These are phyloP conservation scores for Anguilla megastoma DNA, from an alignment of 2,797 vertebrate genomes.

Conservation along the genomic window DNA sequence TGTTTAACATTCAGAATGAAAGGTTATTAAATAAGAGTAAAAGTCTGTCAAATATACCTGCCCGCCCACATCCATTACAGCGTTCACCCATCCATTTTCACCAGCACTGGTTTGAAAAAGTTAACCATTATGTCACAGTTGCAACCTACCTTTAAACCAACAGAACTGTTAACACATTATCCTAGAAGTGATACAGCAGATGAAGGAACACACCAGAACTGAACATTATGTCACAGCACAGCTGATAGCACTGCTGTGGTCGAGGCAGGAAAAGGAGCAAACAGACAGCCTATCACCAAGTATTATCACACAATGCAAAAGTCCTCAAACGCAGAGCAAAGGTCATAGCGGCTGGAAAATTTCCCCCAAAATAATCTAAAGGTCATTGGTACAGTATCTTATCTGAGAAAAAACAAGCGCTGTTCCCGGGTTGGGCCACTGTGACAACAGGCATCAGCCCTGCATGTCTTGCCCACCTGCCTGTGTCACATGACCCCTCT, in stretches of 20 bases:
- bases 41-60: not conserved
- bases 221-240: slow-evolving; percentile 18
- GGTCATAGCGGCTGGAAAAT: slow-evolving; percentile 14
- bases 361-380: slow-evolving; percentile 31
- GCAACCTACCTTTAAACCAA: not conserved
- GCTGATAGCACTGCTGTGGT: not conserved
- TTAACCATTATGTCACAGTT: not conserved
- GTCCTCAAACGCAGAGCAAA: not conserved
- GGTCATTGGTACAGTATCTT: slow-evolving; percentile 32
- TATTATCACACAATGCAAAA: slow-evolving; percentile 10
- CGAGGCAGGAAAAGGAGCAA: not conserved
- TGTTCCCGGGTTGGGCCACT: slow-evolving; percentile 8
- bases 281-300: not conserved
- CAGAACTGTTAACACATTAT: not conserved
- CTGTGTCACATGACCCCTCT: slow-evolving; percentile 37
- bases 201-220: not conserved
- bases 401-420: slow-evolving; percentile 31
- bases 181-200: not conserved
- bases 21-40: not conserved
- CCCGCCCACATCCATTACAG: not conserved
- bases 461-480: slow-evolving; percentile 43
- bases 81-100: not conserved
- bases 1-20: not conserved
- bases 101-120: not conserved
- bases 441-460: slow-evolving; percentile 30